A percentile compares a stretch with the other conserved stretches of the same genome.
phyloP scores from a whole-genome alignment of 2,888 invertebrate genomes.

The Morpho achilles region DNA sequence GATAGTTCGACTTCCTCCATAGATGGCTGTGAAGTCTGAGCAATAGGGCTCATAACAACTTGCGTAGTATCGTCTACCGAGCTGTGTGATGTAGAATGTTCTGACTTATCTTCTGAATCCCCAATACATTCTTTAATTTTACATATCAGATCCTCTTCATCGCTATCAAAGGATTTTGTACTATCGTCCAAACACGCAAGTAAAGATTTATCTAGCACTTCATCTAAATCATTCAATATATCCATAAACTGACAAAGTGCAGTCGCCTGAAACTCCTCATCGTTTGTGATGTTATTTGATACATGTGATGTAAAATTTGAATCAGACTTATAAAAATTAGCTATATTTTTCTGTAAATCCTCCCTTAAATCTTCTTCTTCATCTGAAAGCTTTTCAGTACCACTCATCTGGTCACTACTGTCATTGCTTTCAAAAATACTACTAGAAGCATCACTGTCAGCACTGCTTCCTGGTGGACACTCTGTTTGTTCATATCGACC shows the following conservation, averaged over 20 bases:
- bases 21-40: conserved; percentile 38
- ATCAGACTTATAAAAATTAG: conserved; percentile 70
- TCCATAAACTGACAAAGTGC: conserved; percentile 75
- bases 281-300: conserved; percentile 61
- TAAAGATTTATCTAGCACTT: conserved; percentile 77
- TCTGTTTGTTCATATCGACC: conserved; percentile 63
- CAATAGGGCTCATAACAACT: conserved; percentile 50
- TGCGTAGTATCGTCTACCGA: conserved; percentile 63
- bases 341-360: conserved; percentile 68
- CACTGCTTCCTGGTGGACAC: conserved; percentile 54
- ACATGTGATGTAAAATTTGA: conserved; percentile 66
- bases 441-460: conserved; percentile 59
- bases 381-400: conserved; percentile 54
- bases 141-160: conserved; percentile 71
- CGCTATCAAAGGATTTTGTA: conserved; percentile 56
- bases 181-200: conserved; percentile 65
- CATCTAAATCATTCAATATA: conserved; percentile 79
- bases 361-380: conserved; percentile 66
- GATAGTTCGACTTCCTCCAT: conserved; percentile 41
- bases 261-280: conserved; percentile 71
- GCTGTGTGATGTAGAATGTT: conserved; percentile 48
- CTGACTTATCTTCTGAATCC: conserved; percentile 42
- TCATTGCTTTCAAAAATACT: conserved; percentile 54
- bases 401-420: conserved; percentile 49
- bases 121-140: conserved; percentile 62